A percentile compares a stretch with the other conserved stretches of the same genome.
These are phyloP conservation scores for Eriosoma lanigerum DNA, from an alignment of 1,140 invertebrate species.

Conservation along the genomic window DNA sequence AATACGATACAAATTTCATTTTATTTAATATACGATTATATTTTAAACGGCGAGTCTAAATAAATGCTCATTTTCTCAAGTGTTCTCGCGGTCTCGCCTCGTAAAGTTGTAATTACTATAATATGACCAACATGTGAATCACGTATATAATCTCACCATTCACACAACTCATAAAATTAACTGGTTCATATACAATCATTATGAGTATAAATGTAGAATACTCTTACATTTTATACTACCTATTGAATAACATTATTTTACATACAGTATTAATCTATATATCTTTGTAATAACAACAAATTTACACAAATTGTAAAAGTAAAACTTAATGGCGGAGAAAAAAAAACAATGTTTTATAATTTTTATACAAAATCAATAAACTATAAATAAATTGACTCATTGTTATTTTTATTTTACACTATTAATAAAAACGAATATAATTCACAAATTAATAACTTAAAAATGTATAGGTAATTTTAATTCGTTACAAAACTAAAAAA, in stretches of 20 bases:
- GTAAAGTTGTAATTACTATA: conserved; percentile 8
- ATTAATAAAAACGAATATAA: too few relatives aligned
- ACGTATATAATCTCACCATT: neutral
- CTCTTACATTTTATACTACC: neutral
- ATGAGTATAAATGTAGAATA: neutral
- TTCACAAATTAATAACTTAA: too few relatives aligned
- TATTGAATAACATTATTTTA: conserved; percentile 1
- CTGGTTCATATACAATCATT: neutral
- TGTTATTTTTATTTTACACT: too few relatives aligned
- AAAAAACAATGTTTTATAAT: neutral
- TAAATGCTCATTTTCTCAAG: neutral
- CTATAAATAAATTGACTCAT: too few relatives aligned
- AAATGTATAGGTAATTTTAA: too few relatives aligned
- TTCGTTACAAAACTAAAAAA: too few relatives aligned
- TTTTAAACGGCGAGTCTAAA: neutral
- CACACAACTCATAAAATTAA: neutral
- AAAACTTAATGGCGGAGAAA: neutral
- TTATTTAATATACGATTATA: neutral
- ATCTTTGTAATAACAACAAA: neutral
- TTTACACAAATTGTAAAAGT: neutral
- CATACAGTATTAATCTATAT: neutral
- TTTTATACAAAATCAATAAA: too few relatives aligned
- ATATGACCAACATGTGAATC: neutral
- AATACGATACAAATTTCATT: neutral
- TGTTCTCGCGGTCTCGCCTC: too few relatives aligned